phyloP scores from a whole-genome alignment of 2,113 vertebrate genomes.

The Gambusia affinis region DNA sequence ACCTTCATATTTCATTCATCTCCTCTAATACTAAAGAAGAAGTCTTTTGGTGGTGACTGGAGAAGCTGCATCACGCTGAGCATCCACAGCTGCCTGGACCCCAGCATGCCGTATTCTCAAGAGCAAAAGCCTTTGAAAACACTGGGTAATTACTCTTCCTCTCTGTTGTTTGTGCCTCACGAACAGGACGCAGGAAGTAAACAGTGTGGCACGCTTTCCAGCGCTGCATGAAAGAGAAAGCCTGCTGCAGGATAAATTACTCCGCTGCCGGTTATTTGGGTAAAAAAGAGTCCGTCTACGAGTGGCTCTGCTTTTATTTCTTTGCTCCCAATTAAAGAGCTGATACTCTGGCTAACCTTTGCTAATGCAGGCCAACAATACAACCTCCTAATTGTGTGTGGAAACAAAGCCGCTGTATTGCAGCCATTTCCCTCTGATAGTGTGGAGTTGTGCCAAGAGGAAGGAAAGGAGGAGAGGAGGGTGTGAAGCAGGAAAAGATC shows the following conservation, averaged over 20 bases:
- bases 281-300: background rate
- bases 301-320: constrained; percentile 19
- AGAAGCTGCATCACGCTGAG: constrained; percentile 11
- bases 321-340: constrained; percentile 45
- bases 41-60: constrained; percentile 1
- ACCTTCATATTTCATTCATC: constrained; percentile 46
- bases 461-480: constrained; percentile 39
- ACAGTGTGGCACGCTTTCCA: constrained; percentile 11
- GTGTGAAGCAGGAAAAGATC: constrained; percentile 10
- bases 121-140: constrained; percentile 41
- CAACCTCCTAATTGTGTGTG: constrained; percentile 2
- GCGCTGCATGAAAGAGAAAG: constrained; percentile 6
- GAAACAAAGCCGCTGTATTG: constrained; percentile 10
- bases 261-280: constrained; percentile 28
- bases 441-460: constrained; percentile 30
- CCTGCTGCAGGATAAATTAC: constrained; percentile 41
- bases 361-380: constrained; percentile 12
- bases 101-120: constrained; percentile 17
- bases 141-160: constrained; percentile 40
- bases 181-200: constrained; percentile 59
- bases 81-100: constrained; percentile 29
- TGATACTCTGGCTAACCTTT: constrained; percentile 29
- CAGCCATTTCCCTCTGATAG: constrained; percentile 10
- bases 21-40: constrained; percentile 17
- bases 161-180: constrained; percentile 38